Evolutionary conservation across 1,140 invertebrate species (phyloP), one percentile per base, ranked within the genome.

Genomic region (Drosophila paulistorum): DNA sequence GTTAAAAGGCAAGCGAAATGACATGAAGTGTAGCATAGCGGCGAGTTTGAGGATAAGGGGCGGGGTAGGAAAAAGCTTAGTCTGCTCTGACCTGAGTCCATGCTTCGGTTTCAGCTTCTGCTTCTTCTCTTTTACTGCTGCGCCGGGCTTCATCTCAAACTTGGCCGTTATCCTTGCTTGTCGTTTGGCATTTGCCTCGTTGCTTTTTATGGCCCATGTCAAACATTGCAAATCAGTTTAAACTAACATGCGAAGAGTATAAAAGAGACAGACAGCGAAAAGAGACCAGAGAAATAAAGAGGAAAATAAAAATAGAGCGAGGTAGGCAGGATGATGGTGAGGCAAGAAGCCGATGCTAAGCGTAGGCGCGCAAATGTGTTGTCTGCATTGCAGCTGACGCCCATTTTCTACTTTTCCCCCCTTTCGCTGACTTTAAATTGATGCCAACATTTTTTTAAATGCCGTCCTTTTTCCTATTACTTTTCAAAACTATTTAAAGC

Each of bases 171-270:
- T 61, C 57, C 48, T 77, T 65, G 74, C 65, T 74, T 73, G 70
- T 48, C 61, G 54, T 68, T 66, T 58, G 68, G 54, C 65, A 45
- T 71, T 57, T 65, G 68, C 66, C 71, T 82, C 83, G 79, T 89
- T 82, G 72, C 84, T 89, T 87, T 87, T 87, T 87, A 87, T 87
- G 69, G 83, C 80, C 76, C 83, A 89, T 89, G 83, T 87, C 84
- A 89, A 87, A 87, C 83, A 89, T 82, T 89, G 83, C 83, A 87
- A 87, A 89, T 87, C 83, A 87, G 84, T 87, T 87, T 83, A 87
- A 87, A 89, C 83, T 87, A 89, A 87, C 83, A 89, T 83, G 48
- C 33, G 79, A 10, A 20, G 7, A 11, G 35, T 23, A 51, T 51
- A 20, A 51, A 51, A 51, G 17, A 51, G 45, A 51, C 45, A 23